Conservation (phyloP, 2,888 invertebrate species). For the Cephus nigrinus region DNA sequence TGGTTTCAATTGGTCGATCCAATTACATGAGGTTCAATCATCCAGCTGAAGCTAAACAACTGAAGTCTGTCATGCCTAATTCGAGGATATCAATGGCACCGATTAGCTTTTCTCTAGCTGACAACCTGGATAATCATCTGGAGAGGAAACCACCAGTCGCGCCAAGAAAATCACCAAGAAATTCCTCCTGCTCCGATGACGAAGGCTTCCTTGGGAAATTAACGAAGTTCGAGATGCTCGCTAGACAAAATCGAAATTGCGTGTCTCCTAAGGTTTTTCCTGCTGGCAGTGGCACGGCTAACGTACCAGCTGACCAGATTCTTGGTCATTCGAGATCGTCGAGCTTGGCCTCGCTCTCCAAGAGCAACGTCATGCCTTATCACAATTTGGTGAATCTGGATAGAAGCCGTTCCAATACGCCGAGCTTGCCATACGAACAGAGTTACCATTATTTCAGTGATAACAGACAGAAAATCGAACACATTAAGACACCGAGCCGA, state of each 20-base stretch:
- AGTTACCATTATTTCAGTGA: slow-evolving; percentile 35
- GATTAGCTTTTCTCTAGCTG: slow-evolving; percentile 70
- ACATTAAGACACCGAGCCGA: slow-evolving; percentile 56
- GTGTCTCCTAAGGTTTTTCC: slow-evolving; percentile 84
- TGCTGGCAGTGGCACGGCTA: slow-evolving; percentile 81
- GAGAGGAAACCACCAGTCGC: slow-evolving; percentile 76
- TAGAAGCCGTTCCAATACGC: slow-evolving; percentile 30
- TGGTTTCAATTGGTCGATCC: slow-evolving; percentile 90
- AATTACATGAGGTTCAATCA: slow-evolving; percentile 94
- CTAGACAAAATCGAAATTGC: slow-evolving; percentile 70
- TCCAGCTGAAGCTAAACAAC: slow-evolving; percentile 88
- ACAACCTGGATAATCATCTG: slow-evolving; percentile 37
- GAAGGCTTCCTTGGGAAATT: slow-evolving; percentile 81
- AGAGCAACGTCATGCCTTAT: slow-evolving; percentile 56
- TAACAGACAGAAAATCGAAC: slow-evolving; percentile 62
- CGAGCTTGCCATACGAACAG: neutral
- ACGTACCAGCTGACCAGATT: slow-evolving; percentile 85
- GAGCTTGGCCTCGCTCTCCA: slow-evolving; percentile 58
- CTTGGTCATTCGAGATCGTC: slow-evolving; percentile 70
- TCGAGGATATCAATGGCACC: slow-evolving; percentile 84
- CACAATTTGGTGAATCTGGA: slow-evolving; percentile 54
- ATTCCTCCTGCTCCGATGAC: slow-evolving; percentile 70
- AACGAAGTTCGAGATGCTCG: slow-evolving; percentile 83
- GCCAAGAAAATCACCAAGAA: slow-evolving; percentile 72
- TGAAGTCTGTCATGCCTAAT: slow-evolving; percentile 85